These are phyloP conservation scores for Drosophila limbata DNA, from an alignment of 2,888 invertebrate species.

Conservation along the genomic window DNA sequence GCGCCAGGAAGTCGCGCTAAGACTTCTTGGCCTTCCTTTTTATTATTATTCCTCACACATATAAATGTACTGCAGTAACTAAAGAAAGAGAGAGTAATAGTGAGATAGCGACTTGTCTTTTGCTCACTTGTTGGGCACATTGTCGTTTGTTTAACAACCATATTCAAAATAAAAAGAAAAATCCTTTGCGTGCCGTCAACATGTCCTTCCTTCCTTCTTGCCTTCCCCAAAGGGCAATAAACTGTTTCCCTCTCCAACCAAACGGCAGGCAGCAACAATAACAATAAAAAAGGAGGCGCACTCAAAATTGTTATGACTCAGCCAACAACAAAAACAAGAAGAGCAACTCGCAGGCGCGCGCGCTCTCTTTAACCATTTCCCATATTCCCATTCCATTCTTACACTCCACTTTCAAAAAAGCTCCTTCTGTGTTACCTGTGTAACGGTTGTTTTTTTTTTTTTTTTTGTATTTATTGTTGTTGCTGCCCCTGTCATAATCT, in stretches of 20 bases:
- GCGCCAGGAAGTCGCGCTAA: constrained; percentile 72
- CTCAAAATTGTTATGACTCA: constrained; percentile 66
- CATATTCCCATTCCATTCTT: constrained; percentile 25
- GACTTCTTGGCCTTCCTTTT: constrained; percentile 44
- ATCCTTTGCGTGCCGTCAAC: constrained; percentile 80
- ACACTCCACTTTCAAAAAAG: constrained; percentile 1
- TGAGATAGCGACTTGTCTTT: constrained; percentile 28
- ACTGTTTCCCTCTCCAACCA: constrained; percentile 54
- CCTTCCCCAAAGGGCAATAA: constrained; percentile 76
- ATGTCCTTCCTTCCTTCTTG: constrained; percentile 43
- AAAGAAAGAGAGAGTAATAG: constrained; percentile 9
- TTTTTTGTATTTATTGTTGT: background rate
- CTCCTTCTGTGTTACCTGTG: constrained; percentile 41
- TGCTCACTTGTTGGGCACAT: constrained; percentile 53
- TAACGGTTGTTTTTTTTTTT: constrained; percentile 12
- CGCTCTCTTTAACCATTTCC: constrained; percentile 19
- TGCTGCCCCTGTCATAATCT: constrained; percentile 55
- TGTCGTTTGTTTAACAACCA: constrained; percentile 53
- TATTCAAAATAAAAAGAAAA: constrained; percentile 40
- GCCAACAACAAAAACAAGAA: constrained; percentile 28
- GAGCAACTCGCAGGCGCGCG: constrained; percentile 2
- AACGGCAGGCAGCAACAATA: constrained; percentile 42
- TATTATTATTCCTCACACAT: constrained; percentile 49
- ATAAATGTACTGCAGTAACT: constrained; percentile 3
- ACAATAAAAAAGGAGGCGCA: constrained; percentile 60